Base-by-base conservation (phyloP, 2,888 invertebrate genomes). In the Portevinia maculata region DNA sequence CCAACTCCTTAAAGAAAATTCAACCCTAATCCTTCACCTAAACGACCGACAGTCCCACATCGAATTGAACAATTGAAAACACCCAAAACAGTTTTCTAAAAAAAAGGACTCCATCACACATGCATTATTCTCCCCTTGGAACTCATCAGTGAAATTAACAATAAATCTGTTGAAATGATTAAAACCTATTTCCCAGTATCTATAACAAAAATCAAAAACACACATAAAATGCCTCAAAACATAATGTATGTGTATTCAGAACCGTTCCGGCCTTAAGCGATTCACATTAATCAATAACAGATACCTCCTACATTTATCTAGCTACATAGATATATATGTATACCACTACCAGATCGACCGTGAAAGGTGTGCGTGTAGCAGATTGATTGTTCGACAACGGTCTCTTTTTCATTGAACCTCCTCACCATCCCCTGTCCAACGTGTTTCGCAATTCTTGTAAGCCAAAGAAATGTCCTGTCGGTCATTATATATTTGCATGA, bases 321-420 rank as follows among this genome's bases (percentile, higher is more conserved):
- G 5, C 46, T 46, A 37, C 30, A 28, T 13, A 39, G n/a, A 15
- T 15, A 9, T 13, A 11, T 13, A 53, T 7, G 2, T 17, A 15
- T 9, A 46, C 6, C 48, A 30, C 24, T 21, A 19, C 1, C 19
- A 55, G 57, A 41, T 57, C 73, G 39, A 57, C 57, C 62, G 55
- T 44, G 53, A 57, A 74, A 64, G 39, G 57, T 64, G 39, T 74
- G 73, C 73, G 73, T 64, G 73, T 74, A 74, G 24, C 64, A 65
- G 73, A 74, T 74, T 74, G 64, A 74, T 74, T 74, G 64, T 74
- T 74, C 64, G 73, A 74, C 73, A 74, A 57, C 44, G 73, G 37
- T 39, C 64, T 41, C 21, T 41, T 28, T 24, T 48, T 34, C 28
- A 28, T 30, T 52, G 34, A 46, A 34, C 52, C 41, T 53, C 41